These are phyloP conservation scores for Cassiopea xamachana DNA, from an alignment of 30 jellyfish, hydroid and myxozoan genomes.

Conservation along the genomic window DNA sequence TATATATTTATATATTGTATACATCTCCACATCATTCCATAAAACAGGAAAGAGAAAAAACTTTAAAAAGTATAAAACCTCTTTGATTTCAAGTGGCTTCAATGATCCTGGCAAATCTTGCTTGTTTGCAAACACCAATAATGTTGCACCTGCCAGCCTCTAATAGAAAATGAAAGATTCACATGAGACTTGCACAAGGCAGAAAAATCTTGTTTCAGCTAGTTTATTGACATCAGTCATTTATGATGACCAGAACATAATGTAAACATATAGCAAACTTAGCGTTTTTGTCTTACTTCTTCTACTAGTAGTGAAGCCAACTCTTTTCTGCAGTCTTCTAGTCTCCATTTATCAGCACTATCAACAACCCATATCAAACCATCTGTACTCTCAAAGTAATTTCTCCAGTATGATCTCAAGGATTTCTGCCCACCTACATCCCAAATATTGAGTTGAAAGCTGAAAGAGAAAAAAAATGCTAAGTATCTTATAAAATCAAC, in stretches of 20 bases:
- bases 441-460: slow-evolving; percentile 92
- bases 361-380: slow-evolving; percentile 97
- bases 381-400: slow-evolving; percentile 95
- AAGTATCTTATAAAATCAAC: no score
- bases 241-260: no score
- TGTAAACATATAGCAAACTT: no score
- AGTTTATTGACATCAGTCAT: no score
- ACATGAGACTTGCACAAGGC: neutral
- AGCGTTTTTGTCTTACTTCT: slow-evolving; percentile 78
- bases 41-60: no score
- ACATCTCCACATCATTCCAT: no score
- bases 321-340: slow-evolving; percentile 91
- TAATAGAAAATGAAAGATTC: neutral
- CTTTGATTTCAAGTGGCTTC: slow-evolving; percentile 73
- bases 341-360: slow-evolving; percentile 95
- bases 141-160: slow-evolving; percentile 97
- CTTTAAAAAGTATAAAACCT: slow-evolving; percentile 75
- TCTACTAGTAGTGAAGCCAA: slow-evolving; percentile 74
- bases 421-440: slow-evolving; percentile 99
- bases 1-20: no score
- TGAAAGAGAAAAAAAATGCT: slow-evolving; percentile 6
- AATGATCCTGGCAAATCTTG: slow-evolving; percentile 94
- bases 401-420: slow-evolving; percentile 93
- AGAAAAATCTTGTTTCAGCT: no score
- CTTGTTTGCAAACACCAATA: slow-evolving; percentile 91